phyloP scores from a whole-genome alignment of 2,888 invertebrate species.

The Spatulosminthurus flaviceps region DNA sequence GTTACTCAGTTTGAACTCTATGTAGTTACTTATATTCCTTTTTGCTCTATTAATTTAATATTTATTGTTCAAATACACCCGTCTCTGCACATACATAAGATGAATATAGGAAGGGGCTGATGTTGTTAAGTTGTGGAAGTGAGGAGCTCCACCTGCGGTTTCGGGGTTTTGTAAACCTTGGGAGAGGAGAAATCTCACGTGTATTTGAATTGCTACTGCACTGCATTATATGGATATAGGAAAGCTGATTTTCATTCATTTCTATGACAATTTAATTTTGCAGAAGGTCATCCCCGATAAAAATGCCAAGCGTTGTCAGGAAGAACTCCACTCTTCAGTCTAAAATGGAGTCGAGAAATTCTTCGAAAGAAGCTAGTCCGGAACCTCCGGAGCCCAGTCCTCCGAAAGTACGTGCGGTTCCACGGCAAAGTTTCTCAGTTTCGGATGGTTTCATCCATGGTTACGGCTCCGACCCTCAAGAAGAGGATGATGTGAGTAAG shows the following conservation, averaged over 20 bases:
- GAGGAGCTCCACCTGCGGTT: background rate
- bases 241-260: conserved; percentile 11
- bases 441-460: conserved; percentile 23
- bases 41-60: background rate
- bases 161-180: background rate
- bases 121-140: background rate
- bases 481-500: background rate
- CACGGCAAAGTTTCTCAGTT: conserved; percentile 34
- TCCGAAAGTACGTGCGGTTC: conserved; percentile 28
- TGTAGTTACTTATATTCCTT: background rate
- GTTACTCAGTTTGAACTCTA: background rate
- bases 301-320: conserved; percentile 13
- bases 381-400: conserved; percentile 32
- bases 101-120: background rate
- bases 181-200: background rate
- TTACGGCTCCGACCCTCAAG: background rate
- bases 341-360: conserved; percentile 35
- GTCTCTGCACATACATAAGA: background rate
- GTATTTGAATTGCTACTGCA: too few relatives aligned
- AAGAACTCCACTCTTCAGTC: conserved; percentile 25
- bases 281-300: conserved; percentile 38
- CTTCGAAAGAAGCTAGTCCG: conserved; percentile 25
- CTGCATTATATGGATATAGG: background rate
- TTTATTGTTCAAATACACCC: conserved; percentile 1
- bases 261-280: background rate